Conservation (phyloP, 2,113 vertebrate genomes). For the Ictalurus punctatus region DNA sequence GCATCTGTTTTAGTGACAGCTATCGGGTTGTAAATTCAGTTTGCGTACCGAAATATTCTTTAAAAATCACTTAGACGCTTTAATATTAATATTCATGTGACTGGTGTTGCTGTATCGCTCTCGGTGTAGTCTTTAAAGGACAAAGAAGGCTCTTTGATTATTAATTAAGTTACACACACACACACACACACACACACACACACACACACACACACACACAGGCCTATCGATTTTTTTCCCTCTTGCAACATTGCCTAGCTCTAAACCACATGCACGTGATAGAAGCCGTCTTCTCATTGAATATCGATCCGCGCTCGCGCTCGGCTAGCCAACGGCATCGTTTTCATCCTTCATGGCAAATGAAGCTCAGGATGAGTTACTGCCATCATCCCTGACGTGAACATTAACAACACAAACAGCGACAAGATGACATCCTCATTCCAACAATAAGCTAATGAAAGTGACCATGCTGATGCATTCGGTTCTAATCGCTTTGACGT, state of each 20-base stretch:
- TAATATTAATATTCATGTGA: background rate
- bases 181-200: background rate
- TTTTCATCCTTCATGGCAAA: slow-evolving; percentile 36
- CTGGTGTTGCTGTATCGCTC: background rate
- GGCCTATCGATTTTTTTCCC: slow-evolving; percentile 22
- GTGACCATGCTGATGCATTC: background rate
- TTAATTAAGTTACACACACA: background rate
- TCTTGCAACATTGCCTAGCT: slow-evolving; percentile 28
- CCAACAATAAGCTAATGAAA: background rate
- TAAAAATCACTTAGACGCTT: background rate
- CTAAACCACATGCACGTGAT: slow-evolving; percentile 54
- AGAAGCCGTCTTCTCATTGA: slow-evolving; percentile 57
- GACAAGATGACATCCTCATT: background rate
- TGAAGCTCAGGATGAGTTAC: background rate
- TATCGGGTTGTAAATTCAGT: background rate
- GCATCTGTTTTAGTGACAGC: background rate
- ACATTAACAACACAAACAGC: background rate
- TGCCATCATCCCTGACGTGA: background rate
- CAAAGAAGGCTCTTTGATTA: slow-evolving; percentile 17
- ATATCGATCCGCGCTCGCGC: slow-evolving; percentile 63
- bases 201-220: background rate
- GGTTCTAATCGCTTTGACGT: background rate
- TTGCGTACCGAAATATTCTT: background rate
- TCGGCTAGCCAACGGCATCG: slow-evolving; percentile 51
- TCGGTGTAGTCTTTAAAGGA: background rate